A percentile compares a stretch with the other conserved stretches of the same genome.
Conservation (phyloP, 2,888 invertebrate species). For the Julus scandinavius region DNA sequence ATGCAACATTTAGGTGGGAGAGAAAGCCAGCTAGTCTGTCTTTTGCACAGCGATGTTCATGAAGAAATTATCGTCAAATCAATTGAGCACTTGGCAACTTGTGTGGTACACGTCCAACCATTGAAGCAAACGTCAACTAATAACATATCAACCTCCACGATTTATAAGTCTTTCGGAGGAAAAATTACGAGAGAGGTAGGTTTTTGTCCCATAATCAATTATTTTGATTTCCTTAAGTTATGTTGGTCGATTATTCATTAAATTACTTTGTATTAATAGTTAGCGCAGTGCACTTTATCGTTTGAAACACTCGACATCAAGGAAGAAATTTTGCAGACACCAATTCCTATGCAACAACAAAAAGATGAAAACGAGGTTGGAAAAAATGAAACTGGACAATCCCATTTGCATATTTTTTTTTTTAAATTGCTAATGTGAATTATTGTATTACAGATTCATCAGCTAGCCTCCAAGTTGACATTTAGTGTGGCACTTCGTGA, state of each 20-base stretch:
- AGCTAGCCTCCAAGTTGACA: constrained; percentile 50
- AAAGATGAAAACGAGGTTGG: constrained; percentile 10
- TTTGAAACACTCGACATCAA: constrained; percentile 33
- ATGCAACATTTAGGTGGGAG: neutral
- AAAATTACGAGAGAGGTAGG: constrained; percentile 46
- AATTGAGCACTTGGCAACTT: constrained; percentile 43
- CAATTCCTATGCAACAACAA: neutral
- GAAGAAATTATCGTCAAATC: constrained; percentile 27
- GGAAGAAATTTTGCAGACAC: constrained; percentile 16
- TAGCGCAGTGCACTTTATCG: constrained; percentile 21
- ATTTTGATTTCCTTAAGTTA: neutral
- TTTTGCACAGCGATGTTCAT: constrained; percentile 50
- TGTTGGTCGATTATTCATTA: neutral
- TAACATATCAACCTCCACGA: constrained; percentile 4
- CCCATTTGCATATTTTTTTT: neutral
- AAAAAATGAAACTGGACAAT: neutral
- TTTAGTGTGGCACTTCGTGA: constrained; percentile 48
- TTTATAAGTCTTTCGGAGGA: constrained; percentile 41
- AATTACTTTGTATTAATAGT: neutral
- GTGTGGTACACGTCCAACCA: constrained; percentile 18
- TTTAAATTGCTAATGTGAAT: neutral
- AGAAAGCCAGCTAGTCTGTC: constrained; percentile 45
- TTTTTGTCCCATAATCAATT: neutral
- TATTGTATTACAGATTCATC: constrained; percentile 11
- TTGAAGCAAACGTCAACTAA: neutral